Evolutionary conservation across 2,888 invertebrate species (phyloP), one percentile per base, ranked within the genome.

Genomic region (Lasioglossum calceatum): DNA sequence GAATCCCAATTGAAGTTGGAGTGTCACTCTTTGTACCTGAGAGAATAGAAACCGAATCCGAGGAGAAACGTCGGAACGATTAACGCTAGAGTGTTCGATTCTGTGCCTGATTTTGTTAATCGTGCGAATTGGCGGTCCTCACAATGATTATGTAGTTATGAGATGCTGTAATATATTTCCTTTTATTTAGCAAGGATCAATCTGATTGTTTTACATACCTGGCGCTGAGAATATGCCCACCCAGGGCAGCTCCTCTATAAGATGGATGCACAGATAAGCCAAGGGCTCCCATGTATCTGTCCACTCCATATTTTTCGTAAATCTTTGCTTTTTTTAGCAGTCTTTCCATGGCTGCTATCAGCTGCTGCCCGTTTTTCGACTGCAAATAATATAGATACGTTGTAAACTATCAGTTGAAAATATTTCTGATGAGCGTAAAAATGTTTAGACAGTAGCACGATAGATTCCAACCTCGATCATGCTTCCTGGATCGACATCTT

Each of bases 191-290:
- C n/a, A 27, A 61, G 4, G 58, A 54, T 54, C 10, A 23, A 54
- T 14, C 4, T 27, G 12, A 27, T 27, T 27, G 61, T 16, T 27
- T 32, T 5, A 27, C 32, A 16, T 27, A 93, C 91, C 96, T 91
- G 7, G 91, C 90, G 39, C 82, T 76, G 0, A 94, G 89, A 81
- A 94, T 74, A 44, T 91, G 80, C 32, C 70, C 79, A 12, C 92
- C 94, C 8, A 94, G 79, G 23, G 92, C 92, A 78, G 94, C 92
- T 39, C 95, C 95, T 76, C 95, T 88, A 78, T 91, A 95, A 7
- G 87, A 84, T 3, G 93, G 93, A 3, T 91, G 44, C 19, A 95
- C 95, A 8, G 92, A 92, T 39, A 95, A 89, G 0, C 95, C 95
- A 82, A 94, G 58, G 5, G 95, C 94, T 32, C 77, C 76, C 73